These are phyloP conservation scores for Hyaena hyaena DNA, from an alignment of 2,113 vertebrate genomes.

Conservation along the genomic window DNA sequence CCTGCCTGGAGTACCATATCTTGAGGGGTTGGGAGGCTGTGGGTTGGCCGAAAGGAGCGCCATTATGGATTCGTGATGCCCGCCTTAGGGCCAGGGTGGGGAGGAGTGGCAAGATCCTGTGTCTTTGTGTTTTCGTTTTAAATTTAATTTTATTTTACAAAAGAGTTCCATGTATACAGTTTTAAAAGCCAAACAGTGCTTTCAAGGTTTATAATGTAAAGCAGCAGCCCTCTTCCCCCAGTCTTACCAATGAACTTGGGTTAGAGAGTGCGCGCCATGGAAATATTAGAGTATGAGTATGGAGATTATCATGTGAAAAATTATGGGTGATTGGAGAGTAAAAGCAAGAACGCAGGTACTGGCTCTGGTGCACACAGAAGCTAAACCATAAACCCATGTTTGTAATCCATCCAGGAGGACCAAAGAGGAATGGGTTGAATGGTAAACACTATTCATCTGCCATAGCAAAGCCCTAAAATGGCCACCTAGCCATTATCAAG, in stretches of 20 bases:
- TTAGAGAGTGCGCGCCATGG: background rate
- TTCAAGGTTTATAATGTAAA: background rate
- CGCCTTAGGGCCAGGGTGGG: background rate
- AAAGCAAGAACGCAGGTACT: background rate
- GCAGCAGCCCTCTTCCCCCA: background rate
- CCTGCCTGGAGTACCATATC: background rate
- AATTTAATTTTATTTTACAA: background rate
- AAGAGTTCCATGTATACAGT: background rate
- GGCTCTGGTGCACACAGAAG: background rate
- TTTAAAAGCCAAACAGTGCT: background rate
- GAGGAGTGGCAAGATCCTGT: no score
- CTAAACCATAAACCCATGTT: background rate
- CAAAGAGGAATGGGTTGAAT: background rate
- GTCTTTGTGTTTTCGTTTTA: background rate
- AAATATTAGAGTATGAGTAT: background rate
- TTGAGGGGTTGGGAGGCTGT: background rate
- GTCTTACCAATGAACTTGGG: background rate
- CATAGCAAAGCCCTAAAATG: background rate
- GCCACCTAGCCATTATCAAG: background rate
- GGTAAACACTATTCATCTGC: background rate
- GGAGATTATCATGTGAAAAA: slow-evolving; percentile 5
- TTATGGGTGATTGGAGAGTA: background rate
- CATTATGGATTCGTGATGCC: background rate
- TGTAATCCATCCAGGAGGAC: background rate
- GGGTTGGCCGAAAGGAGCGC: background rate